phyloP scores from a whole-genome alignment of 2,888 invertebrate genomes.

The Drosophila antonietae region DNA sequence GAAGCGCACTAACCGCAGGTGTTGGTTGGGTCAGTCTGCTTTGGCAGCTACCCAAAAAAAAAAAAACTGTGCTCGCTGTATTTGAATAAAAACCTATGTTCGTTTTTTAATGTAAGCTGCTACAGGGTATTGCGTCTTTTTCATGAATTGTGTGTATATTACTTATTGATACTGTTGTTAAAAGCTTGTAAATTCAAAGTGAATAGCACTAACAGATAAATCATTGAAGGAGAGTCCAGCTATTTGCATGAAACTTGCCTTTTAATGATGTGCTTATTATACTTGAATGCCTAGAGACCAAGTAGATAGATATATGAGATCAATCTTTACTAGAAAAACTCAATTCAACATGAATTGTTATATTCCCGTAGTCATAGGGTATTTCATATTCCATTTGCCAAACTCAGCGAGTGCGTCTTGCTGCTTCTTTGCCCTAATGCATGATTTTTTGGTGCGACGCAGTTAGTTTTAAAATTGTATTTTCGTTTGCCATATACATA shows the following conservation, averaged over 20 bases:
- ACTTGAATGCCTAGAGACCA: background rate
- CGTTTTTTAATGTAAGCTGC: background rate
- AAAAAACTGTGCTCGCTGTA: conserved; percentile 39
- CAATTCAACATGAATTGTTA: background rate
- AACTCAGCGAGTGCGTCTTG: background rate
- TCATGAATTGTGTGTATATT: background rate
- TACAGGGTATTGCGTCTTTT: background rate
- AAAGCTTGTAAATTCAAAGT: too few species aligned
- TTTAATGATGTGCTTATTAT: too few species aligned
- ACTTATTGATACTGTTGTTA: too few species aligned
- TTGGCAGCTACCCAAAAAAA: conserved; percentile 38
- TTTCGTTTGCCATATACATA: conserved; percentile 43
- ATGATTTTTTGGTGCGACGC: conserved; percentile 45
- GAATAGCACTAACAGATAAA: too few species aligned
- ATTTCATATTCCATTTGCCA: background rate
- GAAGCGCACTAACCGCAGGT: conserved; percentile 69
- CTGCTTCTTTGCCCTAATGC: conserved; percentile 2
- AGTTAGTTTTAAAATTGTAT: conserved; percentile 72
- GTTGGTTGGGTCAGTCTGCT: conserved; percentile 62
- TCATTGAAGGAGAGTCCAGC: background rate
- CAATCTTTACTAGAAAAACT: background rate
- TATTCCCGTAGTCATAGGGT: background rate
- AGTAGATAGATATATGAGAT: background rate
- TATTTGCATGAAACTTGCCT: background rate
- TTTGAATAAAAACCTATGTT: conserved; percentile 35